phyloP scores from a whole-genome alignment of 2,113 vertebrate genomes.

The Indicator maculatus region DNA sequence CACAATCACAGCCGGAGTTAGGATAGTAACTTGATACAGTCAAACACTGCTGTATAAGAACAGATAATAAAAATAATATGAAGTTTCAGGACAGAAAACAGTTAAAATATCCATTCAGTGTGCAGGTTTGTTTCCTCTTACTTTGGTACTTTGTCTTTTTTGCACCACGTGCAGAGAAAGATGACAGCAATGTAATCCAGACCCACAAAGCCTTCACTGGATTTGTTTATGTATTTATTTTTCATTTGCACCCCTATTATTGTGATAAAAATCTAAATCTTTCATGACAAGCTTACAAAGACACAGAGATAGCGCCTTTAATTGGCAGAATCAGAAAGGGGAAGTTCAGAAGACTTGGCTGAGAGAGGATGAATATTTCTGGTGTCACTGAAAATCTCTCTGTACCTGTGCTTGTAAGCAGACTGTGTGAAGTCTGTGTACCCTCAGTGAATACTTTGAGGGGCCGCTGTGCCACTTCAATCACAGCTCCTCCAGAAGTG shows the following conservation, averaged over 20 bases:
- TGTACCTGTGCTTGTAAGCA: neutral
- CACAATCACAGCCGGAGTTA: neutral
- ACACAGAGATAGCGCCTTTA: neutral
- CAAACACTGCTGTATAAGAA: neutral
- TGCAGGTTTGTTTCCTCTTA: neutral
- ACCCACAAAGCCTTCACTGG: neutral
- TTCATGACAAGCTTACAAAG: neutral
- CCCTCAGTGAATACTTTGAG: neutral
- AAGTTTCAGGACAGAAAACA: neutral
- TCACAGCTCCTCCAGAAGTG: neutral
- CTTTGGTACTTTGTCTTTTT: neutral
- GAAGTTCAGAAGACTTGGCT: neutral
- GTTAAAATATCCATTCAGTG: neutral
- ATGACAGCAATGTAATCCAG: neutral
- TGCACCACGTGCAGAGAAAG: neutral
- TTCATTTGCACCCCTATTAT: neutral
- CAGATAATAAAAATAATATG: neutral
- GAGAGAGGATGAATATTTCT: neutral
- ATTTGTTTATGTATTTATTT: neutral
- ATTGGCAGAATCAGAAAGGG: neutral
- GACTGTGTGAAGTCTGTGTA: neutral
- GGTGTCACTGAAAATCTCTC: neutral
- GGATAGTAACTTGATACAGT: neutral
- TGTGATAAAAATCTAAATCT: neutral
- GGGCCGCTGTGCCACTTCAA: slow-evolving; percentile 28